Percentiles rank a stretch among this genome's conserved stretches.
These are phyloP conservation scores for Scaptomyza pallida DNA, from an alignment of 1,140 invertebrate species.

Conservation along the genomic window DNA sequence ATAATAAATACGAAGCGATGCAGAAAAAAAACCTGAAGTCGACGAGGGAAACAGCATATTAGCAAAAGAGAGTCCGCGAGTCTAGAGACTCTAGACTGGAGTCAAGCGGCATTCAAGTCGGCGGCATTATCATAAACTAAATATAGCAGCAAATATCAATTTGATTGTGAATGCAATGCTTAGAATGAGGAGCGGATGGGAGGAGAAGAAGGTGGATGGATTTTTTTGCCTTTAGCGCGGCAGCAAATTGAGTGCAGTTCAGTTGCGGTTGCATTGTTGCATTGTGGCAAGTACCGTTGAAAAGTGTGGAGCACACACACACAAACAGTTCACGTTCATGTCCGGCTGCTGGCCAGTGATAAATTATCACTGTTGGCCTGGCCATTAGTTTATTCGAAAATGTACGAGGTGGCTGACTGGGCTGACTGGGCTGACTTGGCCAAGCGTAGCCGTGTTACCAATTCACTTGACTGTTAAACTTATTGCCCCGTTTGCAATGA, in stretches of 20 bases:
- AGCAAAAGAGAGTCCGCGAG: slow-evolving; percentile 24
- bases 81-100: background rate
- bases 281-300: slow-evolving; percentile 65
- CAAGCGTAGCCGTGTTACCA: slow-evolving; percentile 38
- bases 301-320: slow-evolving; percentile 19
- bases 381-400: slow-evolving; percentile 77
- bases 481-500: slow-evolving; percentile 62
- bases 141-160: slow-evolving; percentile 82
- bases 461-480: slow-evolving; percentile 54
- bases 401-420: slow-evolving; percentile 70
- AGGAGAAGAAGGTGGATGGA: background rate
- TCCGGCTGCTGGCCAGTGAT: slow-evolving; percentile 79
- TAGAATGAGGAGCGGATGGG: background rate
- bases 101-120: slow-evolving; percentile 39
- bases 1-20: slow-evolving; percentile 54
- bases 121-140: slow-evolving; percentile 82
- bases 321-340: slow-evolving; percentile 46
- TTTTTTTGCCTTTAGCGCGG: slow-evolving; percentile 45
- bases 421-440: slow-evolving; percentile 10
- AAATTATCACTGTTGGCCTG: slow-evolving; percentile 78
- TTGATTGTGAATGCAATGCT: slow-evolving; percentile 60
- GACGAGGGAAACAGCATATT: slow-evolving; percentile 67
- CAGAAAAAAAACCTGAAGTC: slow-evolving; percentile 30
- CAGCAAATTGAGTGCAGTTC: slow-evolving; percentile 71
- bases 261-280: slow-evolving; percentile 53